These are phyloP conservation scores for Cotesia typhae DNA, from an alignment of 1,140 invertebrate genomes.

Conservation along the genomic window DNA sequence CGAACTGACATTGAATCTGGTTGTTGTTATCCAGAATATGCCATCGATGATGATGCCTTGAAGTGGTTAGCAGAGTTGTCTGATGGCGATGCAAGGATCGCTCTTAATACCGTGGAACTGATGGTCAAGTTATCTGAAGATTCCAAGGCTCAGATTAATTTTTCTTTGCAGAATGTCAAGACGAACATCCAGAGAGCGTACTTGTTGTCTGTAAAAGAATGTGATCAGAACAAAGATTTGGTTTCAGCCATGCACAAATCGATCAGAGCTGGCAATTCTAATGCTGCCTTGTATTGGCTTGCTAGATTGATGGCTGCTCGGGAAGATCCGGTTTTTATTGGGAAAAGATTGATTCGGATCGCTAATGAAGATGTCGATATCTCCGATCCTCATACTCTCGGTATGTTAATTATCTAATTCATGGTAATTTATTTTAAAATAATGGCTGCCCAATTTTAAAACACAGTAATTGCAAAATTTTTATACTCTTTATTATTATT, in stretches of 20 bases:
- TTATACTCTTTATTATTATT: too few species aligned
- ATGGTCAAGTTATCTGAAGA: conserved; percentile 69
- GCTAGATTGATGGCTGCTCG: conserved; percentile 82
- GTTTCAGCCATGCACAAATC: conserved; percentile 87
- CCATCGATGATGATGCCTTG: conserved; percentile 72
- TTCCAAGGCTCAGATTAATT: conserved; percentile 48
- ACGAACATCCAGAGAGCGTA: conserved; percentile 73
- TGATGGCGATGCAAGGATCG: conserved; percentile 84
- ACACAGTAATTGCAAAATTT: too few species aligned
- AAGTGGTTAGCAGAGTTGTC: conserved; percentile 77
- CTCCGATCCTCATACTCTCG: conserved; percentile 69
- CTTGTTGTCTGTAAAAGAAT: conserved; percentile 79
- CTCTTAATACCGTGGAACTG: conserved; percentile 79
- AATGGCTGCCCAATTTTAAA: too few species aligned
- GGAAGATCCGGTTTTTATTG: conserved; percentile 84
- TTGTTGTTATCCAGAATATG: conserved; percentile 43
- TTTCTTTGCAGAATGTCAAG: conserved; percentile 73
- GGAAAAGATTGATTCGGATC: conserved; percentile 77
- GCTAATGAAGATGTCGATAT: conserved; percentile 80
- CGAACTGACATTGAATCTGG: conserved; percentile 1
- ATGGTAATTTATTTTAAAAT: too few species aligned
- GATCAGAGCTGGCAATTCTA: conserved; percentile 82
- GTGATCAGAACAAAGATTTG: conserved; percentile 87
- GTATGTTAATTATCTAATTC: not conserved
- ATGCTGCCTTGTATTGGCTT: conserved; percentile 87